Base-by-base conservation (phyloP, 2,113 vertebrate species). In the Manacus vitellinus region DNA sequence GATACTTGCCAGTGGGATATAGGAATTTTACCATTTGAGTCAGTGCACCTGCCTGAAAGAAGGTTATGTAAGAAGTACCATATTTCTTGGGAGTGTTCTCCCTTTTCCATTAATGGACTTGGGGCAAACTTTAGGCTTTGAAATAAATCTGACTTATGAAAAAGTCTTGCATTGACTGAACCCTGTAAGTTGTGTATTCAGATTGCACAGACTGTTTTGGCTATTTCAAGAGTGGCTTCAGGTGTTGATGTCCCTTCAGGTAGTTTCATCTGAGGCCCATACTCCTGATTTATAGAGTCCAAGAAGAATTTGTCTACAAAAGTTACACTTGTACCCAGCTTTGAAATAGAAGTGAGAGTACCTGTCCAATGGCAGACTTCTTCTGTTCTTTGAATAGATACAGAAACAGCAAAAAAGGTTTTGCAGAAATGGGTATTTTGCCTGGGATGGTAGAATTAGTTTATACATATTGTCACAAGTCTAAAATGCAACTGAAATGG, bases 361-460 rank as follows among this genome's bases (percentile, higher is more conserved):
- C 10, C 5, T 47, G 20, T 79, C 13, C 1, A 1, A 1, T 21
- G 1, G 4, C 39, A 46, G 44, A 24, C 13, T 58, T 51, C 6
- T 55, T 8, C 12, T 23, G 4, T 56, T 77, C 10, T 28, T 23
- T 43, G 55, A 35, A 35, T 35, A 4, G 41, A 4, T 13, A 31
- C 9, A 12, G 24, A 35, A 80, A 47, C 4, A 20, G 30, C 18
- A 30, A 54, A 12, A 19, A 31, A 31, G 13, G 13, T 59, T 70
- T 37, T 58, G 27, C 37, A 59, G 22, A 20, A 67, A 39, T 44
- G 33, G 14, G 2, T n/a, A 10, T 74, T 66, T 15, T 19, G 4
- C 3, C 23, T 51, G 59, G 14, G 5, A 39, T 5, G 9, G 39
- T 30, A 18, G 41, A 31, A 18, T 47, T n/a, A 47, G 54, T 13